A percentile compares a stretch with the other conserved stretches of the same genome.
phyloP scores from a whole-genome alignment of 2,888 invertebrate species.

The Sarcophaga rosellei region DNA sequence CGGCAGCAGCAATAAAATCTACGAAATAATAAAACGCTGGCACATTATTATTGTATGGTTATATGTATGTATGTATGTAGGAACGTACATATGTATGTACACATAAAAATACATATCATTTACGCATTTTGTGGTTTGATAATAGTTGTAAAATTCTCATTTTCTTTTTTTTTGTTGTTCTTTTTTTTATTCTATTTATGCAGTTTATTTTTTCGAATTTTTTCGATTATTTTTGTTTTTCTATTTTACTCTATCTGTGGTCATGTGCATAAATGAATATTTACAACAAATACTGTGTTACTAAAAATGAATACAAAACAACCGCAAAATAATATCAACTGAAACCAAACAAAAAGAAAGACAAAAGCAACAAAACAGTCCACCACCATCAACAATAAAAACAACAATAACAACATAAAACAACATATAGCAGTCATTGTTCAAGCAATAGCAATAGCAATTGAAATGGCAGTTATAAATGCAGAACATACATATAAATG shows the following conservation, averaged over 20 bases:
- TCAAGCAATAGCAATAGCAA: constrained; percentile 27
- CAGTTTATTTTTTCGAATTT: background rate
- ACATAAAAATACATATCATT: constrained; percentile 62
- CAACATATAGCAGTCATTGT: constrained; percentile 35
- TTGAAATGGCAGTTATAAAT: constrained; percentile 56
- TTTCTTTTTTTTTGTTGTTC: too few relatives aligned
- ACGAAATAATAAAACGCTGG: background rate
- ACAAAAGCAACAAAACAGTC: too few relatives aligned
- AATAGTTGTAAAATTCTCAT: constrained; percentile 52
- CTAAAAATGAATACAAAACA: constrained; percentile 63
- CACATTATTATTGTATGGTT: background rate
- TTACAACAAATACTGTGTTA: constrained; percentile 63
- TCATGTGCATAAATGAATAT: constrained; percentile 68
- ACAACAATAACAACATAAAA: constrained; percentile 27
- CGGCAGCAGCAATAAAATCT: constrained; percentile 24
- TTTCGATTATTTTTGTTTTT: too few relatives aligned
- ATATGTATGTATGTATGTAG: background rate
- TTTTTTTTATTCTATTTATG: constrained; percentile 24
- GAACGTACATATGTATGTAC: background rate
- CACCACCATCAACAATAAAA: constrained; percentile 16
- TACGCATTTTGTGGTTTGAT: constrained; percentile 67
- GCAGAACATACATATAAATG: constrained; percentile 49
- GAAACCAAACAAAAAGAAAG: constrained; percentile 2
- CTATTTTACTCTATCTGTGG: constrained; percentile 53
- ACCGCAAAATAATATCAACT: constrained; percentile 66